Conservation (phyloP, 2,888 invertebrate species). For the Drosophila austrosaltans region DNA sequence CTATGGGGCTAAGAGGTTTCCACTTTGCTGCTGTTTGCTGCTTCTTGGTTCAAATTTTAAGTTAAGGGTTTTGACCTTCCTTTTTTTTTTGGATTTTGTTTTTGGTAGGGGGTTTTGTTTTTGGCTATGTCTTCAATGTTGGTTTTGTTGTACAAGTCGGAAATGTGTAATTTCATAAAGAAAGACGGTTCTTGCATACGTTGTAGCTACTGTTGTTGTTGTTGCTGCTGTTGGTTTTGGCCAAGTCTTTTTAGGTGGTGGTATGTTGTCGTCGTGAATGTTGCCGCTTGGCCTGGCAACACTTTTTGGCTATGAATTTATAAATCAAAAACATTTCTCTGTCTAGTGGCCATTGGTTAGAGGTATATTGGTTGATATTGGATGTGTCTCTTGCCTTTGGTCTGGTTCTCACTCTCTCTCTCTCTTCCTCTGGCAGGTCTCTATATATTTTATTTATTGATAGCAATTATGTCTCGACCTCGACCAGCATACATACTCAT, state of each 20-base stretch:
- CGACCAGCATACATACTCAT: constrained; percentile 58
- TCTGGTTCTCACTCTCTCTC: background rate
- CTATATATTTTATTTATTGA: constrained; percentile 80
- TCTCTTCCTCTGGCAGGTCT: constrained; percentile 43
- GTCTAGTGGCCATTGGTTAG: constrained; percentile 61
- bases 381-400: constrained; percentile 36
- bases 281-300: constrained; percentile 75
- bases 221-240: constrained; percentile 44
- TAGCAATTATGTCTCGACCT: constrained; percentile 81
- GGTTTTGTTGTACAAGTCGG: constrained; percentile 72
- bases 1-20: background rate
- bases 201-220: constrained; percentile 23
- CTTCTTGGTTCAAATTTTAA: constrained; percentile 46
- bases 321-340: constrained; percentile 72
- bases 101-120: constrained; percentile 24
- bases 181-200: constrained; percentile 70
- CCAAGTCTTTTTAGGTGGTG: constrained; percentile 70
- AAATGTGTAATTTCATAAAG: constrained; percentile 78
- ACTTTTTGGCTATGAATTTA: constrained; percentile 75
- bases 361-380: constrained; percentile 31
- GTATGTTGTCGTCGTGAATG: constrained; percentile 46
- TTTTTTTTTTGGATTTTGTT: background rate
- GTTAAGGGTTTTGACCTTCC: constrained; percentile 27
- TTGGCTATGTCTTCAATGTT: constrained; percentile 62
- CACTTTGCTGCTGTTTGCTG: constrained; percentile 38